Evolutionary conservation across 1,140 invertebrate species (phyloP), one percentile per base, ranked within the genome.

Genomic region (Lucilia sericata): DNA sequence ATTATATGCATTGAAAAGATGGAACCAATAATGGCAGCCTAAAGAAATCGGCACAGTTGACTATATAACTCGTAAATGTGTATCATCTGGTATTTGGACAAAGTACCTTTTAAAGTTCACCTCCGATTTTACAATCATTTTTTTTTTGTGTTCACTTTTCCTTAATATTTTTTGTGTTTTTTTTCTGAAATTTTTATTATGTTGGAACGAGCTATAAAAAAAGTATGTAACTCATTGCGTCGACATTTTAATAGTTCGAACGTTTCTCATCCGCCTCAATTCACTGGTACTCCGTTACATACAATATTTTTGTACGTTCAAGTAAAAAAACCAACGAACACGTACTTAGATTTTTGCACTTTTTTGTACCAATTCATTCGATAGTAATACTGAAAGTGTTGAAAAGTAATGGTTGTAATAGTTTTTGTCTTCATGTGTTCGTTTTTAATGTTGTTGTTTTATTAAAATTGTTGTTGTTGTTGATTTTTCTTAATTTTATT

Each of bases 321-420:
- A 30, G 3, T 30, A 30, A 30, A 30, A 30, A 30, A 30, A 12
- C 17, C 75, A 78, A 34, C 75, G n/a, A 17, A 78, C 36, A 47
- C 36, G 75, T 47, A 42, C 75, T 7, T 42, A n/a, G 55, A 78
- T 42, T 78, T 78, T 78, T 78, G 75, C 75, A 78, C 14, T 42
- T 17, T 78, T 78, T 78, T 78, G 75, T 42, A 60, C 0, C 10
- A 5, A 2, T 17, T 60, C 14, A 2, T 17, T 60, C 14, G 55
- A 60, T 60, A 17, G 55, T 60, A 60, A 60, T 60, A 14, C 42
- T 78, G 75, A 36, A 78, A 78, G 75, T 78, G 75, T 78, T 78
- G 75, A 78, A 78, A 78, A 42, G 75, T 78, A 78, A 78, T 78
- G 75, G 36, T 78, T 78, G 75, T 78, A 78, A 78, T 78, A 34